Evolutionary conservation across 2,888 invertebrate genomes (phyloP).

Genomic region (Chydorus sphaericus): DNA sequence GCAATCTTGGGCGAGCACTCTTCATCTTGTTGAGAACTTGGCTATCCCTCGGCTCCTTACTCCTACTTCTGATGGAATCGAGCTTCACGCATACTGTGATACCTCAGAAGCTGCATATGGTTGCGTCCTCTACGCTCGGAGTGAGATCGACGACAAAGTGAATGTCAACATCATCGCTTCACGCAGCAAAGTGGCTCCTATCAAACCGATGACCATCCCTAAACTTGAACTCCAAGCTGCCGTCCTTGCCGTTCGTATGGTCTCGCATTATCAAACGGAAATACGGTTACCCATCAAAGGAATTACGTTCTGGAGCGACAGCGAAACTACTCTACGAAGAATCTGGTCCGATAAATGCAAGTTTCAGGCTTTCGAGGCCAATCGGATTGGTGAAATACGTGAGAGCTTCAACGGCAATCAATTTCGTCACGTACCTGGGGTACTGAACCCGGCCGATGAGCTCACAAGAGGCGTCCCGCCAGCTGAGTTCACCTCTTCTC

Average conservation of each 20-base stretch:
- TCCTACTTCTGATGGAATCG: not conserved
- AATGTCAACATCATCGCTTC: not conserved
- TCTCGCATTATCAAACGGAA: not conserved
- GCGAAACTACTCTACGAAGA: slow-evolving; percentile 18
- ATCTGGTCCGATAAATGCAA: slow-evolving; percentile 9
- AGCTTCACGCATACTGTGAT: slow-evolving; percentile 19
- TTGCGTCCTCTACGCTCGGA: slow-evolving; percentile 13
- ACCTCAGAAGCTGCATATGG: slow-evolving; percentile 17
- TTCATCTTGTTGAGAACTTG: not conserved
- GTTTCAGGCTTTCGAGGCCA: not conserved
- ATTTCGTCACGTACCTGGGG: not conserved
- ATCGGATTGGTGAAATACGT: not conserved
- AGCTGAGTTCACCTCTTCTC: not conserved
- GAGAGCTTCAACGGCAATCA: not conserved
- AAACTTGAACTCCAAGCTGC: slow-evolving; percentile 7
- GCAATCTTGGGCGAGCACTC: not conserved
- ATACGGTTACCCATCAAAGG: slow-evolving; percentile 3
- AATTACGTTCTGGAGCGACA: slow-evolving; percentile 17
- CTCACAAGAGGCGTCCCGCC: not conserved
- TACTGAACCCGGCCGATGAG: slow-evolving; percentile 3
- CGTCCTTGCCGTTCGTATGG: not conserved
- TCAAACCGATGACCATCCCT: slow-evolving; percentile 5
- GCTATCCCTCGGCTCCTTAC: slow-evolving; percentile 8
- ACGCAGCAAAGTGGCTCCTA: not conserved
- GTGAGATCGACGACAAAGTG: not conserved